phyloP scores from a whole-genome alignment of 2,888 invertebrate genomes.

The Sphecodes monilicornis region DNA sequence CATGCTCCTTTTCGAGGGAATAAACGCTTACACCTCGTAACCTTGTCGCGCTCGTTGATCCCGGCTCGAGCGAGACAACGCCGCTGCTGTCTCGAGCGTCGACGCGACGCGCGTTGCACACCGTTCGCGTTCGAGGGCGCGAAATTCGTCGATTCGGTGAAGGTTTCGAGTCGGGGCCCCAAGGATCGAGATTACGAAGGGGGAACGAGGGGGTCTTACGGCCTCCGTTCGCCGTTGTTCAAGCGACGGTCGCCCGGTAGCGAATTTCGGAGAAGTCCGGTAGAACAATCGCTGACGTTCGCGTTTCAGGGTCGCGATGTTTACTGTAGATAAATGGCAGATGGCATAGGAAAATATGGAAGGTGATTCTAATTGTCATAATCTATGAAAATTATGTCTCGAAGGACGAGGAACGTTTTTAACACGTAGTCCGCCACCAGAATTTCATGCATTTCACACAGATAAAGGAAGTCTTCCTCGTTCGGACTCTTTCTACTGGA shows the following conservation, averaged over 20 bases:
- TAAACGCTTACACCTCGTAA: slow-evolving; percentile 61
- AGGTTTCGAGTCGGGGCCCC: slow-evolving; percentile 35
- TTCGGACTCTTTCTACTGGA: too few relatives aligned
- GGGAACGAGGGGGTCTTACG: not conserved
- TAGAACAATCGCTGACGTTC: not conserved
- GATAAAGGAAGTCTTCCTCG: too few relatives aligned
- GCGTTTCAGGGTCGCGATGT: not conserved
- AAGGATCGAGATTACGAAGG: slow-evolving; percentile 5
- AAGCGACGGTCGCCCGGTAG: not conserved
- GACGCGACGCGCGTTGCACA: not conserved
- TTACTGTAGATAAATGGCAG: not conserved
- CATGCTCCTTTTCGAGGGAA: slow-evolving; percentile 71
- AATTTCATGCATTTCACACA: too few relatives aligned
- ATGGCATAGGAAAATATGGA: not conserved
- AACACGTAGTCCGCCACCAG: too few relatives aligned
- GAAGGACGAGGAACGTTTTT: too few relatives aligned
- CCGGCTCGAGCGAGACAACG: slow-evolving; percentile 60
- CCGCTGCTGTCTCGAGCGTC: slow-evolving; percentile 38
- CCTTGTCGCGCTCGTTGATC: slow-evolving; percentile 73
- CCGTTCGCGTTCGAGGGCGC: slow-evolving; percentile 53
- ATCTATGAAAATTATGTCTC: too few relatives aligned
- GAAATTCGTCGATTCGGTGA: slow-evolving; percentile 59
- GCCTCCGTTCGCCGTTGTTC: not conserved
- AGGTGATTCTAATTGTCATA: too few relatives aligned
- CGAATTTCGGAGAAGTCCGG: not conserved